phyloP scores from a whole-genome alignment of 2,888 invertebrate species.

The Pristionchus mayeri region DNA sequence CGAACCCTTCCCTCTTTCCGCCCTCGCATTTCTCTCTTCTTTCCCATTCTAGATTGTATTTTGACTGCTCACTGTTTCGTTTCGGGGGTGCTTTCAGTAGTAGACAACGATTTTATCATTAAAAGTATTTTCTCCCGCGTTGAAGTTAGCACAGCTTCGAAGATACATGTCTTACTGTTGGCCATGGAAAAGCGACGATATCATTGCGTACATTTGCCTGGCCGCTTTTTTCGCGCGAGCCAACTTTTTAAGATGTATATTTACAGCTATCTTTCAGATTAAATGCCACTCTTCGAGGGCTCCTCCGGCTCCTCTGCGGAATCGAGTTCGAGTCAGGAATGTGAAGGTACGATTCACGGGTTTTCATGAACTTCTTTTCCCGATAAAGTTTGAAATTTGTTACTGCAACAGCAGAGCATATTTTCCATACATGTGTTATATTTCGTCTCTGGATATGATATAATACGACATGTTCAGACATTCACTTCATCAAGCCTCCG shows the following conservation, averaged over 20 bases:
- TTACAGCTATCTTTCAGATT: not conserved
- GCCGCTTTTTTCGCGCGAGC: not conserved
- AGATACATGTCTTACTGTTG: too few relatives aligned
- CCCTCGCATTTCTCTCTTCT: slow-evolving; percentile 1
- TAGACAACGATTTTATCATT: not conserved
- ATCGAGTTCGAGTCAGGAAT: slow-evolving; percentile 33
- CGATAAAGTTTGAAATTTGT: not conserved
- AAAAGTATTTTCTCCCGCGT: not conserved
- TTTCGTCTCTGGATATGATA: too few relatives aligned
- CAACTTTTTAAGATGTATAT: not conserved
- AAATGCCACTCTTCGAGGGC: slow-evolving; percentile 13
- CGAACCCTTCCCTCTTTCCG: not conserved
- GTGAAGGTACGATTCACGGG: not conserved
- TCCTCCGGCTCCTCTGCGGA: slow-evolving; percentile 26
- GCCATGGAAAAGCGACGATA: too few relatives aligned
- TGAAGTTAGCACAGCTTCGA: too few relatives aligned
- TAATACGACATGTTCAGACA: not conserved
- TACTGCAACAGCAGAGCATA: not conserved
- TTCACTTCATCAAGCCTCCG: slow-evolving; percentile 35
- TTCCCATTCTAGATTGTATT: not conserved
- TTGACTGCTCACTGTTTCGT: not conserved
- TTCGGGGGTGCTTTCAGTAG: not conserved
- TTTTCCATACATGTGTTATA: not conserved
- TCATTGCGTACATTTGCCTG: not conserved
- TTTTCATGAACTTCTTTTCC: not conserved